Evolutionary conservation across 2,888 invertebrate species (phyloP), one percentile per base, ranked within the genome.

Genomic region (Mamestra brassicae): DNA sequence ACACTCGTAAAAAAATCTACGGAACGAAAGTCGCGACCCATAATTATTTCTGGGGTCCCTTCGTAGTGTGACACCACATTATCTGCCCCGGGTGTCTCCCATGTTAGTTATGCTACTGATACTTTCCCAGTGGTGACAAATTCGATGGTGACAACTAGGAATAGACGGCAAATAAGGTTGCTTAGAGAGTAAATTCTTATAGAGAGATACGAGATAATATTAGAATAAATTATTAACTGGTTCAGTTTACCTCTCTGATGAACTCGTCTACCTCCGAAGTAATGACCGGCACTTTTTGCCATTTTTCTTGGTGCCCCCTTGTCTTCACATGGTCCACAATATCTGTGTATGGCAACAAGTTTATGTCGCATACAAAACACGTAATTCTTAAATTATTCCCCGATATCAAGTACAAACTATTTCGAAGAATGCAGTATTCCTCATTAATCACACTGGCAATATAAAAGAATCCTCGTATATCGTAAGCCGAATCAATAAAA

Each of bases 361-460:
- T 73, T 8, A 58, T 54, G 4, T 67, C 62, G 42, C 86, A 86
- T 6, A 70, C 0, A n/a, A 85, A 6, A 36, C 90, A 93, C 45
- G 88, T 85, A 0, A 72, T 50, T 17, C 68, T 55, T 0, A 50
- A 34, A 8, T 50, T 61, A 52, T 62, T 74, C 11, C 42, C 57
- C 0, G 85, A 86, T 4, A 92, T 67, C 54, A 90, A 74, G 7
- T 74, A 34, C 26, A 75, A 89, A 71, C 91, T 90, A 0, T 57
- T 10, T 1, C 36, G 4, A 1, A 61, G 2, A 3, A 93, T 42
- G 64, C 90, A 92, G 72, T 85, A 84, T 58, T 80, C 75, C 0
- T 86, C 81, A 73, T 93, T 93, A 0, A 93, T 65, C 3, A 92
- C 63, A 13, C 78, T 71, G 5, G 71, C 68, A 5, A 8, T 52